Evolutionary conservation across 1,140 invertebrate genomes (phyloP).

Genomic region (Octopus sinensis): DNA sequence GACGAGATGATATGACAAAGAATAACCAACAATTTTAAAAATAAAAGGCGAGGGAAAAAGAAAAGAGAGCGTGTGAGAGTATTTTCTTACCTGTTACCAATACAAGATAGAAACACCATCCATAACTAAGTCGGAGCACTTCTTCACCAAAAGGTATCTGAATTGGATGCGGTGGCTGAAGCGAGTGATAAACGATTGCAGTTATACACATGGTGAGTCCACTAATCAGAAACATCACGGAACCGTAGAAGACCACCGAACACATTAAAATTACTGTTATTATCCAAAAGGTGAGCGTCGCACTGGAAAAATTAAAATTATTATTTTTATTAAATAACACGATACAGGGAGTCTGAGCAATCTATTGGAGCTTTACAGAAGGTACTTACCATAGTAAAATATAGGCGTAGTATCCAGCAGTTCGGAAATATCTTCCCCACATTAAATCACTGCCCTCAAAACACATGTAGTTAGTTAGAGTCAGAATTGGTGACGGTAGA

Average conservation of each 20-base stretch:
- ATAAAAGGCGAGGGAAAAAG: no score
- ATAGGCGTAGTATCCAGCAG: constrained; percentile 37
- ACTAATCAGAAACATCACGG: constrained; percentile 33
- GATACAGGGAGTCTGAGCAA: background rate
- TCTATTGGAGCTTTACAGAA: background rate
- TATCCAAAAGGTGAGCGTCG: constrained; percentile 44
- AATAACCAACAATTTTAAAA: no score
- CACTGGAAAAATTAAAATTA: constrained; percentile 32
- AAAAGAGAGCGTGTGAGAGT: no score
- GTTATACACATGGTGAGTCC: constrained; percentile 41
- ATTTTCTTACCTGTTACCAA: constrained; percentile 35
- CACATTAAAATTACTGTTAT: constrained; percentile 39
- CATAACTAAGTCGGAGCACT: constrained; percentile 34
- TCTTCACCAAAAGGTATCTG: constrained; percentile 34
- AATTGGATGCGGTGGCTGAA: constrained; percentile 31
- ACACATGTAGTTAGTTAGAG: constrained; percentile 38
- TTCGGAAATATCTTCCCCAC: constrained; percentile 37
- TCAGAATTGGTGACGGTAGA: constrained; percentile 39
- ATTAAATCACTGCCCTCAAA: constrained; percentile 38
- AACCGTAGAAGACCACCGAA: constrained; percentile 41
- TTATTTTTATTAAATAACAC: background rate
- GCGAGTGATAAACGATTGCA: constrained; percentile 37
- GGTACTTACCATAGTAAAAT: constrained; percentile 42
- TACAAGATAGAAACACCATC: constrained; percentile 44
- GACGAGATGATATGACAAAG: no score